Percentiles rank a stretch among this genome's conserved stretches.
Conservation (phyloP, 1,140 invertebrate species). For the Drosophila athabasca region DNA sequence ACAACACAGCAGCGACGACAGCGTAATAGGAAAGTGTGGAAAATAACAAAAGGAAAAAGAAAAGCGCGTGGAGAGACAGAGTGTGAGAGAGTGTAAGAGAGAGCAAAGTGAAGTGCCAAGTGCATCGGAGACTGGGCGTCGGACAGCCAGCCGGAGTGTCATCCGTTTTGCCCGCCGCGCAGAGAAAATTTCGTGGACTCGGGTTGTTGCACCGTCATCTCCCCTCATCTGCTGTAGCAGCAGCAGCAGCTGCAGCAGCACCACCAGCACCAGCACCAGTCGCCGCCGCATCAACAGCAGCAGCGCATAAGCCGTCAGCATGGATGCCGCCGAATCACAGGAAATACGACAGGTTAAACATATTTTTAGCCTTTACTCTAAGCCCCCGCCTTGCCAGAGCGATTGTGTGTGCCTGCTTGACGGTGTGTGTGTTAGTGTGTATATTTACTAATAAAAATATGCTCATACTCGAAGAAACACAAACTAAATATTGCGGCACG, state of each 20-base stretch:
- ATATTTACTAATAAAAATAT: slow-evolving; percentile 21
- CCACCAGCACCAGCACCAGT: slow-evolving; percentile 24
- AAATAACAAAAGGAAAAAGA: slow-evolving; percentile 35
- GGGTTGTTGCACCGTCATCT: slow-evolving; percentile 9
- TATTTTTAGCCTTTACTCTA: slow-evolving; percentile 39
- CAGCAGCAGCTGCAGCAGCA: slow-evolving; percentile 20
- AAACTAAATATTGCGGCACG: slow-evolving; percentile 62
- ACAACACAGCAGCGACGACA: slow-evolving; percentile 39
- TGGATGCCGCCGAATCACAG: slow-evolving; percentile 81
- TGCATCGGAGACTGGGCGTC: slow-evolving; percentile 72
- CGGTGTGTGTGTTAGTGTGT: slow-evolving; percentile 13
- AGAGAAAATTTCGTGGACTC: too few species aligned
- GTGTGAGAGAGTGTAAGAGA: slow-evolving; percentile 45
- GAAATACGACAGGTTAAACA: slow-evolving; percentile 80
- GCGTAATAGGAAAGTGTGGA: slow-evolving; percentile 53
- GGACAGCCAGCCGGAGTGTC: slow-evolving; percentile 67
- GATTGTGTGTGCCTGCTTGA: neutral
- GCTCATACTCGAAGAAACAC: slow-evolving; percentile 40
- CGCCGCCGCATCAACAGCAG: slow-evolving; percentile 18
- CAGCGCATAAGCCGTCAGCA: slow-evolving; percentile 49
- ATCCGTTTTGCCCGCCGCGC: slow-evolving; percentile 31
- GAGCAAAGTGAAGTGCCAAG: slow-evolving; percentile 71
- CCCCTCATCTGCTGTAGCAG: slow-evolving; percentile 16
- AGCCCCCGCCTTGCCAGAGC: neutral
- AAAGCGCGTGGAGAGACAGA: slow-evolving; percentile 31